Evolutionary conservation across 2,888 invertebrate genomes (phyloP), one percentile per base, ranked within the genome.

Genomic region (Acanthosepion pharaonis): DNA sequence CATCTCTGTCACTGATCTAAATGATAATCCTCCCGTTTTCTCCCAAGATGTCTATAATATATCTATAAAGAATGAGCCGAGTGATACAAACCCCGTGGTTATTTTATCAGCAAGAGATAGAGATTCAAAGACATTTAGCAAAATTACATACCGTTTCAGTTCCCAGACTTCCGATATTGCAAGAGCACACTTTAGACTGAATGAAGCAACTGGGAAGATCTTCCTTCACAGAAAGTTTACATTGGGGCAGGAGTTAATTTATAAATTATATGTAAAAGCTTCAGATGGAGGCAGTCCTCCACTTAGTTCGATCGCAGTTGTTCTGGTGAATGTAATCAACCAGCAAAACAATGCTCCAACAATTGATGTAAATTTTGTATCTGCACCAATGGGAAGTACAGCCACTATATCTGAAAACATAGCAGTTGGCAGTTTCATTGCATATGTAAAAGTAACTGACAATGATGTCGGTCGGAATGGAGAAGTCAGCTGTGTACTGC

Each of bases 401-500:
- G 78, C 78, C 78, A 78, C 78, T 33, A 78, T 78, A 78, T 78
- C 78, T 15, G 78, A 78, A 78, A 78, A 33, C 78, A 78, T 78
- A n/a, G 78, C 78, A 78, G 78, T 78, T 23, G 78, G 78, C n/a
- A 78, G 78, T 78, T 78, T 78, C 78, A 78, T 78, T 78, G 78
- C 78, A 15, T 78, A 78, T 33, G 78, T 78, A 15, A 78, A 78
- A 78, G n/a, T 78, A 33, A 78, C n/a, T 18, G 78, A 78, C n/a
- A 78, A 78, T 33, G 78, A 78, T 33, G 78, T 78, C n/a, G 33
- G 78, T 8, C 78, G 78, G n/a, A 78, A 78, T 4, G 78, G 78
- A n/a, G 78, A 78, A 11, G 78, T 78, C 15, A 78, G n/a, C 78
- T 78, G 78, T n/a, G 78, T 78, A 11, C 78, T 78, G n/a, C 78